phyloP scores from a whole-genome alignment of 2,888 invertebrate species.

The Panopea generosa region DNA sequence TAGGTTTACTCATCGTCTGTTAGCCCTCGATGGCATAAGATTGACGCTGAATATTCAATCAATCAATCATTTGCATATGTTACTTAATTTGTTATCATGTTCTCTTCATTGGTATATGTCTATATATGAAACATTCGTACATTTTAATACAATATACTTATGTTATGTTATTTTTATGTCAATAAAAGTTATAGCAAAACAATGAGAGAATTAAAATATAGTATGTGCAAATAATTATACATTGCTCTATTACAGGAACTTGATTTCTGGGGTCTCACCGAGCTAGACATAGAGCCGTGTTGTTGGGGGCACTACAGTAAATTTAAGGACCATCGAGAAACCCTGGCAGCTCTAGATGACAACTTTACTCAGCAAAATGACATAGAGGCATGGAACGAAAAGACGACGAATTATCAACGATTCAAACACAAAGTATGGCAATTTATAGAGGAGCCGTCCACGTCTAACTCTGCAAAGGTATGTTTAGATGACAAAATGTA shows the following conservation, averaged over 20 bases:
- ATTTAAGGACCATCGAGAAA: constrained; percentile 83
- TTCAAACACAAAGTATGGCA: constrained; percentile 79
- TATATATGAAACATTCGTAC: too few species aligned
- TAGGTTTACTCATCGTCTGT: too few species aligned
- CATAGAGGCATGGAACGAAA: constrained; percentile 73
- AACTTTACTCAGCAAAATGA: constrained; percentile 79
- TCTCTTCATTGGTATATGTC: too few species aligned
- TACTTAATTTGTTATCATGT: too few species aligned
- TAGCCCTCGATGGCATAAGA: too few species aligned
- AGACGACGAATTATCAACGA: constrained; percentile 64
- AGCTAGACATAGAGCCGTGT: constrained; percentile 84
- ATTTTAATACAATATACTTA: too few species aligned
- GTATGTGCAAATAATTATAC: too few species aligned
- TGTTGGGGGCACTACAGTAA: constrained; percentile 84
- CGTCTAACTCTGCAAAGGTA: constrained; percentile 81
- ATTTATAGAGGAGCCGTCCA: constrained; percentile 82
- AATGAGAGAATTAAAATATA: too few species aligned
- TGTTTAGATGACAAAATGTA: background rate
- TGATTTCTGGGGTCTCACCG: constrained; percentile 83
- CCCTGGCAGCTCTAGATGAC: constrained; percentile 82
- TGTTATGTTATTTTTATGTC: too few species aligned
- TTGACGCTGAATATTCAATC: too few species aligned
- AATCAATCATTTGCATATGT: too few species aligned
- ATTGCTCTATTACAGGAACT: constrained; percentile 76
- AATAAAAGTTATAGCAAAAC: too few species aligned